These are phyloP conservation scores for Lordiphosa andalusiaca DNA, from an alignment of 2,888 invertebrate species.

Conservation along the genomic window DNA sequence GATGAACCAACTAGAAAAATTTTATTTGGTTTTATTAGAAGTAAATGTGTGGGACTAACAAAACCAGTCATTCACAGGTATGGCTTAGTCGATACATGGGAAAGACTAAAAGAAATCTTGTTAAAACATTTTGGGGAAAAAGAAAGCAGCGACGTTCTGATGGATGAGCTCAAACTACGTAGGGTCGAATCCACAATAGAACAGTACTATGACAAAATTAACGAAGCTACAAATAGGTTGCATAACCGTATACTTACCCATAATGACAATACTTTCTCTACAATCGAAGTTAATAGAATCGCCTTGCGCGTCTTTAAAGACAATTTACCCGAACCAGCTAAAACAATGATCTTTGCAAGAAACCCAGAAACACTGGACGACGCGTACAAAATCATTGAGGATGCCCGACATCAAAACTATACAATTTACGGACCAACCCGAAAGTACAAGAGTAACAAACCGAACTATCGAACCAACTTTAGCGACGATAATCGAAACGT, in stretches of 20 bases:
- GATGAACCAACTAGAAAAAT: not conserved
- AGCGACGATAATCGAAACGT: too few species aligned
- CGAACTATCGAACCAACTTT: too few species aligned
- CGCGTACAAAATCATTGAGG: too few species aligned
- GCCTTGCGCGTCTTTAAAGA: constrained; percentile 5
- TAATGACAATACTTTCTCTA: constrained; percentile 1
- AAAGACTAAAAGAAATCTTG: constrained; percentile 6
- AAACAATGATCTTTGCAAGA: constrained; percentile 2
- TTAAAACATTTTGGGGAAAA: too few species aligned
- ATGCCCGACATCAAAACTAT: not conserved
- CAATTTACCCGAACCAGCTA: not conserved
- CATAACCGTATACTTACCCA: not conserved
- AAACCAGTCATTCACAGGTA: not conserved
- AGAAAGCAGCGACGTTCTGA: constrained; percentile 14
- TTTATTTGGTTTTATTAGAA: not conserved
- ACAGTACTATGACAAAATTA: constrained; percentile 8
- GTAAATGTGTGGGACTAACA: not conserved
- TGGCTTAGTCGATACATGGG: not conserved
- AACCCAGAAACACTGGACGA: not conserved
- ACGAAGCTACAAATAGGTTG: not conserved
- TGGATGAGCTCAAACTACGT: not conserved
- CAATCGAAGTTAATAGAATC: not conserved
- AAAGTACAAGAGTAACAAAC: too few species aligned
- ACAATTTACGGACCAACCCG: not conserved
- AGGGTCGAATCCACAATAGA: constrained; percentile 4